Evolutionary conservation across 2,888 invertebrate species (phyloP).

Genomic region (Thalpophila matura): DNA sequence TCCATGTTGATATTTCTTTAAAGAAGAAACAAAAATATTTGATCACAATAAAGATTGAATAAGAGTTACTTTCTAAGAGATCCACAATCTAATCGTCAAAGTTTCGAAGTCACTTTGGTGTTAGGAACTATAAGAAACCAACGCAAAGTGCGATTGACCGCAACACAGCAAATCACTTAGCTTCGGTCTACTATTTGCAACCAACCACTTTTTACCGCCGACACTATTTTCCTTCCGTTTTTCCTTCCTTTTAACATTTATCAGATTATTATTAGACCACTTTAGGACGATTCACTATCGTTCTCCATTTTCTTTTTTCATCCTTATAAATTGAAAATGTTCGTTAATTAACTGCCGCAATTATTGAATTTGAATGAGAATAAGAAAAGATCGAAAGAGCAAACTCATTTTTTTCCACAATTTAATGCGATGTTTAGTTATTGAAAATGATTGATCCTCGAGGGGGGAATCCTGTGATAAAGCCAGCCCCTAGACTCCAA

Average conservation of each 20-base stretch:
- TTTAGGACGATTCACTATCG: conserved; percentile 47
- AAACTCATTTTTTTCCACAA: conserved; percentile 41
- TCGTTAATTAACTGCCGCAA: conserved; percentile 49
- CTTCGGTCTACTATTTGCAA: conserved; percentile 75
- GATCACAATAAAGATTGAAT: conserved; percentile 34
- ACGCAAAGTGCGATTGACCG: conserved; percentile 82
- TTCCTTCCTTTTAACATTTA: conserved; percentile 63
- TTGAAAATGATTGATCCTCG: conserved; percentile 61
- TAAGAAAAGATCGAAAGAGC: conserved; percentile 14
- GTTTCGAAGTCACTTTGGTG: conserved; percentile 76
- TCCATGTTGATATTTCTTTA: no score
- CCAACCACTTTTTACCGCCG: conserved; percentile 68
- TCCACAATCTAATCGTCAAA: conserved; percentile 51
- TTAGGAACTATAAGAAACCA: conserved; percentile 75
- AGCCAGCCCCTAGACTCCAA: conserved; percentile 40
- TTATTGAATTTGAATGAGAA: conserved; percentile 32
- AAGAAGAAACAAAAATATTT: conserved; percentile 2
- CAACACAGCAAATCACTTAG: conserved; percentile 88
- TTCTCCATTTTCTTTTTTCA: conserved; percentile 39
- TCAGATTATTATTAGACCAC: conserved; percentile 59
- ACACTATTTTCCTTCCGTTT: conserved; percentile 56
- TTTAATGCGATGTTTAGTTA: conserved; percentile 51
- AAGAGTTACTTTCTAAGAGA: conserved; percentile 24
- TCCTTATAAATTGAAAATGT: conserved; percentile 40
- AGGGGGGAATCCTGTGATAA: conserved; percentile 48